Evolutionary conservation across 2,797 vertebrate genomes (phyloP), one percentile per base, ranked within the genome.

Genomic region (Gymnoscopelus microlampas): DNA sequence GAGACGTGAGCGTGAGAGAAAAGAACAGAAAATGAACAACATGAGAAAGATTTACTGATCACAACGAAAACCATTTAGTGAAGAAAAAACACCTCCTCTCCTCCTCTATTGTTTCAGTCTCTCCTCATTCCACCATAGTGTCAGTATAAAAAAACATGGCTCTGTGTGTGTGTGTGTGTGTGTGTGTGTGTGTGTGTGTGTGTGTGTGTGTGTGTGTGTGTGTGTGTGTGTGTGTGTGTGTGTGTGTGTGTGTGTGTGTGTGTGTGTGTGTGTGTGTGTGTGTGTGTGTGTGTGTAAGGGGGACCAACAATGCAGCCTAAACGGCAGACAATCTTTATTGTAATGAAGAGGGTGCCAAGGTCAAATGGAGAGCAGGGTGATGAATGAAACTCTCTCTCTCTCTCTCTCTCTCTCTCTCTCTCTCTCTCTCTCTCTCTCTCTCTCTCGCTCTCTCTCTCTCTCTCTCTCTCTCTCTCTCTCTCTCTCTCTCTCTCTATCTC

Each of bases 331-430:
- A 96, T 97, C 95, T 97, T 96, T 97, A 97, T 97, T 97, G 95
- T 96, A 97, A 98, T 97, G 95, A 97, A 96, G 95, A 95, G 93
- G 94, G 95, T 96, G 95, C 95, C 96, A 97, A 97, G 96, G 96
- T 97, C 96, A 97, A 94, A 95, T 90, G 93, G 95, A 95, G 95
- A 95, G 93, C 94, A 88, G 90, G 91, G 94, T 96, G 95, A 96
- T 97, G 94, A 97, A 96, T 96, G 94, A 50, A 61, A 59, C 54
- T 49, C 49, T 66, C 49, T 71, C 48, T 72, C 58, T 23, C 54
- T 49, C 19, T 59, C 54, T 19, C 19, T 19, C 19, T 19, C 19
- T 19, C 19, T 19, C 19, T 19, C 19, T 19, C 19, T 19, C 19
- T 19, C 19, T 19, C 19, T 19, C 19, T 19, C 19, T 19, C 19